A percentile compares a stretch with the other conserved stretches of the same genome.
These are phyloP conservation scores for Neogale vison DNA, from an alignment of 2,113 vertebrate species.

Conservation along the genomic window DNA sequence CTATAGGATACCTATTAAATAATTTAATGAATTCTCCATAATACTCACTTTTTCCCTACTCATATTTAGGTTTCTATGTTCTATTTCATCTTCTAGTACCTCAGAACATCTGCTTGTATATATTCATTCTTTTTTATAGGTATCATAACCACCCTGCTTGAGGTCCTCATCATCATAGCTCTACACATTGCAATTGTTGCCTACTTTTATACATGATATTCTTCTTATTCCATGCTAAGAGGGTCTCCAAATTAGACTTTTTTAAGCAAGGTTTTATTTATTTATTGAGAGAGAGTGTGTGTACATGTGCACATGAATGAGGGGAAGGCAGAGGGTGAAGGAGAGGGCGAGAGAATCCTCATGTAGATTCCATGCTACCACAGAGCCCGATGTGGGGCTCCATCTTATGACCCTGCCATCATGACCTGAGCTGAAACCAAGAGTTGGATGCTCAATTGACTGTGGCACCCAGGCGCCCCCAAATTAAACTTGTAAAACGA, in stretches of 20 bases:
- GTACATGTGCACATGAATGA: background rate
- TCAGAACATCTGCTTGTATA: background rate
- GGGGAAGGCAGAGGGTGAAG: background rate
- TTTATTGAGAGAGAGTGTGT: background rate
- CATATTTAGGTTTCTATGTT: background rate
- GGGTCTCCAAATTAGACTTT: background rate
- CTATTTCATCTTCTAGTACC: background rate
- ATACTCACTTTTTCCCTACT: background rate
- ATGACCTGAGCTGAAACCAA: background rate
- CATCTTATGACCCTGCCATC: background rate
- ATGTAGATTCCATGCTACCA: background rate
- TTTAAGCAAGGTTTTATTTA: background rate
- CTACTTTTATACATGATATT: background rate
- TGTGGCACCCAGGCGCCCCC: background rate
- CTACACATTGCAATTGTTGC: background rate
- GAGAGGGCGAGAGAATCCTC: background rate
- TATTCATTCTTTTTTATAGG: background rate
- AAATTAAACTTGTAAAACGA: background rate
- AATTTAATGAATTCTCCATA: background rate
- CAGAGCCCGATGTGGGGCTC: background rate
- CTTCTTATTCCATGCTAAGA: background rate
- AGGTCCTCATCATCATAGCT: background rate
- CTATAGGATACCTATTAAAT: constrained; percentile 1
- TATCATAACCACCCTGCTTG: background rate
- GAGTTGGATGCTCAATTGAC: background rate